A percentile compares a stretch with the other conserved stretches of the same genome.
Evolutionary conservation across 2,888 invertebrate species (phyloP).

Genomic region (Orchesella flavescens): DNA sequence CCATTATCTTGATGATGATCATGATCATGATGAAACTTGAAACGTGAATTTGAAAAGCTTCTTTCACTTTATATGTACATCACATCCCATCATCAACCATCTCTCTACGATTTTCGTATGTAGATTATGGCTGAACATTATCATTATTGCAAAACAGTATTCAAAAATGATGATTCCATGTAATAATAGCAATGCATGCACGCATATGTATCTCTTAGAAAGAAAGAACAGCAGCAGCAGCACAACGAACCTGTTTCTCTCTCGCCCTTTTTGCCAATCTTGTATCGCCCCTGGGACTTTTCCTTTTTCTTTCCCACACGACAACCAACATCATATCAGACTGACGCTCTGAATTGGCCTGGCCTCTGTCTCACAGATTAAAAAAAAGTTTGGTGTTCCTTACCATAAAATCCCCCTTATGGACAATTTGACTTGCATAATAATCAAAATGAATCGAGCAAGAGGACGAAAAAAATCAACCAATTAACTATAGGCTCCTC

Average conservation of each 20-base stretch:
- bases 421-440: neutral
- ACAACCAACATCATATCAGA: neutral
- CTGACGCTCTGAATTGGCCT: conserved; percentile 22
- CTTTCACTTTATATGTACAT: conserved; percentile 20
- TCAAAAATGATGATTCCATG: conserved; percentile 28
- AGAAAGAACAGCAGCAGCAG: conserved; percentile 6
- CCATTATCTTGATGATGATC: neutral
- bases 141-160: conserved; percentile 39
- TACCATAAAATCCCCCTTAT: conserved; percentile 37
- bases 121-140: conserved; percentile 38
- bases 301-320: conserved; percentile 48
- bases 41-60: conserved; percentile 32
- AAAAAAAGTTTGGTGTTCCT: conserved; percentile 8
- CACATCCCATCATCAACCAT: neutral
- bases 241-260: conserved; percentile 41
- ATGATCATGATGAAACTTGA: conserved; percentile 6
- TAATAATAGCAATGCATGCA: conserved; percentile 34
- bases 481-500: neutral
- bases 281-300: conserved; percentile 60
- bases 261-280: conserved; percentile 32
- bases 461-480: neutral
- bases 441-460: conserved; percentile 5
- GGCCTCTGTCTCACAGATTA: too few relatives aligned
- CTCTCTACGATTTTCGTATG: neutral
- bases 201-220: conserved; percentile 29